Conservation (phyloP, 2,113 vertebrate species). For the Crotalus tigris region DNA sequence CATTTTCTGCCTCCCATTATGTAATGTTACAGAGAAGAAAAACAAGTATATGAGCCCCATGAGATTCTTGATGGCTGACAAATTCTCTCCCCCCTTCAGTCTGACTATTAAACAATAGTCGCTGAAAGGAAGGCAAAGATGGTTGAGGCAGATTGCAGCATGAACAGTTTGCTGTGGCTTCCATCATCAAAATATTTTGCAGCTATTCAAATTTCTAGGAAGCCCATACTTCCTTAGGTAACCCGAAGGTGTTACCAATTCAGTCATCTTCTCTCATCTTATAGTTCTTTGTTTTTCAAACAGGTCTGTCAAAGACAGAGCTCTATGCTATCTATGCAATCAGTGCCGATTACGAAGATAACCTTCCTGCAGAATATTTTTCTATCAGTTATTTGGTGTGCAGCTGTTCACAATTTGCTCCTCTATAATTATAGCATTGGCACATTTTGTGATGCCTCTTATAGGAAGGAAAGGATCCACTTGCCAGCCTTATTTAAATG, state of each 20-base stretch:
- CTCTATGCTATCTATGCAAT: not conserved
- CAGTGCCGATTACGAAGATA: not conserved
- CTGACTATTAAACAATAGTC: slow-evolving; percentile 21
- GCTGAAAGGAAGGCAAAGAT: not conserved
- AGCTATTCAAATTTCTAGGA: not conserved
- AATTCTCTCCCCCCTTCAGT: not conserved
- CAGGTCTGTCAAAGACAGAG: not conserved
- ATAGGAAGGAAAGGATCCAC: not conserved
- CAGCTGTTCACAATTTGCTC: slow-evolving; percentile 7
- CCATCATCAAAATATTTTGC: rapidly evolving
- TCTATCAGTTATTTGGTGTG: slow-evolving; percentile 5
- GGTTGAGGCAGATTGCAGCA: not conserved
- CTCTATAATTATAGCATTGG: slow-evolving; percentile 23
- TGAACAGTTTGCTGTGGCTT: rapidly evolving
- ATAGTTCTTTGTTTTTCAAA: not conserved
- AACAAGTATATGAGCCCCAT: slow-evolving; percentile 45
- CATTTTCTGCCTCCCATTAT: slow-evolving; percentile 63
- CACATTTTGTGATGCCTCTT: not conserved
- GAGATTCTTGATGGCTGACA: slow-evolving; percentile 21
- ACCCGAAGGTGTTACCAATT: not conserved
- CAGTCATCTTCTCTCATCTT: not conserved
- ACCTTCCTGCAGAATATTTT: not conserved
- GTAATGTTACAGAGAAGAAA: slow-evolving; percentile 64
- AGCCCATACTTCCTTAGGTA: rapidly evolving
- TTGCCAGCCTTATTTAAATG: not conserved